phyloP scores from a whole-genome alignment of 2,113 vertebrate genomes.

The Phrynosoma platyrhinos region DNA sequence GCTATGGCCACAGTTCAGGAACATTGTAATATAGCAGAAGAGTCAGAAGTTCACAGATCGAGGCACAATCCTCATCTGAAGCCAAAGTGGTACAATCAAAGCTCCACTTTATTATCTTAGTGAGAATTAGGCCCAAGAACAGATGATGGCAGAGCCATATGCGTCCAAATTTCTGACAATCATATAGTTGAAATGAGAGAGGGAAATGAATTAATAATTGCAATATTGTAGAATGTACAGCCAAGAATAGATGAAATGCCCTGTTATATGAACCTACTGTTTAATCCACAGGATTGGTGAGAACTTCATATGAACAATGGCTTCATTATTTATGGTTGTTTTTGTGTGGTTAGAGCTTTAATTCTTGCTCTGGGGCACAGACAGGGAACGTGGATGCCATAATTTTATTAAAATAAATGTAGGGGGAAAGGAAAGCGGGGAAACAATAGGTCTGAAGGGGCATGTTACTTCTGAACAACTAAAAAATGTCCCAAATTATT shows the following conservation, averaged over 20 bases:
- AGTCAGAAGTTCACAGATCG: not conserved
- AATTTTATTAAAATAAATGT: slow-evolving; percentile 34
- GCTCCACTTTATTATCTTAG: not conserved
- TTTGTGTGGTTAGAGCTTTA: not conserved
- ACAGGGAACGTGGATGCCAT: slow-evolving; percentile 5
- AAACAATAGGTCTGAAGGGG: slow-evolving; percentile 29
- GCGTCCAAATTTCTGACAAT: not conserved
- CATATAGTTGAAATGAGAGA: not conserved
- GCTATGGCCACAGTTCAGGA: not conserved
- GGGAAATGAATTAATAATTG: not conserved
- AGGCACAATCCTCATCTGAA: too few relatives aligned
- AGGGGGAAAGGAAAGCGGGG: not conserved
- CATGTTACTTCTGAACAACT: slow-evolving; percentile 33
- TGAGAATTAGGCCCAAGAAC: not conserved
- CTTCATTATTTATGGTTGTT: not conserved
- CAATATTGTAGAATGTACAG: slow-evolving; percentile 9
- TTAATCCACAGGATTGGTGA: slow-evolving; percentile 4
- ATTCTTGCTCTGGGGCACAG: not conserved
- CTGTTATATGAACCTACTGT: not conserved
- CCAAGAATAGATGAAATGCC: slow-evolving; percentile 40
- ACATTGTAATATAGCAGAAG: not conserved
- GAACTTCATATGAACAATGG: slow-evolving; percentile 15
- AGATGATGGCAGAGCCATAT: not conserved
- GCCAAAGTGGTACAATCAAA: not conserved
- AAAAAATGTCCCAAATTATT: slow-evolving; percentile 34